A percentile compares a stretch with the other conserved stretches of the same genome.
Evolutionary conservation across 2,888 invertebrate species (phyloP).

Genomic region (Megastigmus dorsalis): DNA sequence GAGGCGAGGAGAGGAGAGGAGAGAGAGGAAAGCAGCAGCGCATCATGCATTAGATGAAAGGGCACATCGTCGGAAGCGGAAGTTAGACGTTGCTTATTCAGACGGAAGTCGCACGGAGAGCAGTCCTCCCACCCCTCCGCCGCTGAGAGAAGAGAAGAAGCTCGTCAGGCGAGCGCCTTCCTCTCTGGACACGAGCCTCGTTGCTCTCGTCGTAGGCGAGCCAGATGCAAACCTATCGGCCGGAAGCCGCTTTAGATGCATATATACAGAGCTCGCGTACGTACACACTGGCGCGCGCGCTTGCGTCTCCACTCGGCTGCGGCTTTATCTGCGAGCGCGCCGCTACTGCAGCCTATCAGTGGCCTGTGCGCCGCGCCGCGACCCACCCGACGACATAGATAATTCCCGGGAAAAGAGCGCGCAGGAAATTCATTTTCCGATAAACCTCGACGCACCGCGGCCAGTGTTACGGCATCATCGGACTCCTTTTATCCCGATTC

Average conservation of each 20-base stretch:
- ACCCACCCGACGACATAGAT: neutral
- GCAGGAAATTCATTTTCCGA: constrained; percentile 19
- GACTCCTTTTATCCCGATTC: neutral
- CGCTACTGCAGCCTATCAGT: no score
- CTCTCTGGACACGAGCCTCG: no score
- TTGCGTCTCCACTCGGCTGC: neutral
- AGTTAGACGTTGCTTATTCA: constrained; percentile 69
- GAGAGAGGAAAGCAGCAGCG: constrained; percentile 49
- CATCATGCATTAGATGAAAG: constrained; percentile 67
- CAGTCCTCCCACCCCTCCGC: no score
- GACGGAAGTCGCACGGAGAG: no score
- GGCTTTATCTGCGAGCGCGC: neutral
- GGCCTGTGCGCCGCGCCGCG: neutral
- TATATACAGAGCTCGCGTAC: no score
- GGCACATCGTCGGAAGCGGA: constrained; percentile 68
- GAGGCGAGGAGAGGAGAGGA: neutral
- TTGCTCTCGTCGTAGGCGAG: no score
- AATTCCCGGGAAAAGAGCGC: constrained; percentile 15
- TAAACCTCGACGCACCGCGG: neutral
- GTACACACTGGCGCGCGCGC: no score
- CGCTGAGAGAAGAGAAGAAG: constrained; percentile 66
- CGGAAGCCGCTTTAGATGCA: constrained; percentile 69
- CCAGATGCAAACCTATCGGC: constrained; percentile 63
- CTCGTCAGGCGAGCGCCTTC: constrained; percentile 54
- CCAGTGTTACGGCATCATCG: neutral